Conservation (phyloP, 2,113 vertebrate species). For the Trogon melanurus region DNA sequence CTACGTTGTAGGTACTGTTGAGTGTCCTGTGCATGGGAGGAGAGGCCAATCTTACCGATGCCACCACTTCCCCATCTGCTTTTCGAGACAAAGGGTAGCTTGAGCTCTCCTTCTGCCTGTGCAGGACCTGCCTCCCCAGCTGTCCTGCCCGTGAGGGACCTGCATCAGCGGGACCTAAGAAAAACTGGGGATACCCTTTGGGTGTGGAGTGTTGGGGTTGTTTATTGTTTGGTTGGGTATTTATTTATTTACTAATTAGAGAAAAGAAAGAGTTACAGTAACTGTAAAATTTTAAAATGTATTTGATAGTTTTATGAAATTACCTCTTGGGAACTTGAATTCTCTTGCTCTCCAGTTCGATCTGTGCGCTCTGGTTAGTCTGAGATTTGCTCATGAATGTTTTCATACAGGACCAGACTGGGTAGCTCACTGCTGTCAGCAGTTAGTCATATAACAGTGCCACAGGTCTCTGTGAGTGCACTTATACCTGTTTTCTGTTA, state of each 20-base stretch:
- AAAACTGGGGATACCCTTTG: not conserved
- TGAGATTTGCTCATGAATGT: not conserved
- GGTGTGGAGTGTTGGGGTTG: not conserved
- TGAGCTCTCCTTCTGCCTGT: not conserved
- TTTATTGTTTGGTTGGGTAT: not conserved
- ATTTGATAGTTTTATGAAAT: not conserved
- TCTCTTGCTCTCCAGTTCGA: not conserved
- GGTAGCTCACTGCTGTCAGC: not conserved
- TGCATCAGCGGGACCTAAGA: rapidly evolving
- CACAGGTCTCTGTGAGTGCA: not conserved
- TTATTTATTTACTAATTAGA: not conserved
- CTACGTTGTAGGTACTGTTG: not conserved
- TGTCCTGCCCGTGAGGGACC: not conserved
- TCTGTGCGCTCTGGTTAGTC: not conserved
- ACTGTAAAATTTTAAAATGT: not conserved
- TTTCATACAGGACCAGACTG: not conserved
- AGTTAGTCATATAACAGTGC: not conserved
- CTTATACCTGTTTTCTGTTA: not conserved
- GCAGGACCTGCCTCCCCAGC: not conserved
- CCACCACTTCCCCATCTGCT: not conserved
- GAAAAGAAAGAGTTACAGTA: not conserved
- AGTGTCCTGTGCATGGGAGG: not conserved
- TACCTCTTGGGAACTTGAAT: not conserved
- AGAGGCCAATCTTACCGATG: not conserved
- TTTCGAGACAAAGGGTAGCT: not conserved